Percentiles rank a stretch among this genome's conserved stretches.
These are phyloP conservation scores for Parauchenoglanis ngamensis DNA, from an alignment of 2,797 vertebrate species.

Conservation along the genomic window DNA sequence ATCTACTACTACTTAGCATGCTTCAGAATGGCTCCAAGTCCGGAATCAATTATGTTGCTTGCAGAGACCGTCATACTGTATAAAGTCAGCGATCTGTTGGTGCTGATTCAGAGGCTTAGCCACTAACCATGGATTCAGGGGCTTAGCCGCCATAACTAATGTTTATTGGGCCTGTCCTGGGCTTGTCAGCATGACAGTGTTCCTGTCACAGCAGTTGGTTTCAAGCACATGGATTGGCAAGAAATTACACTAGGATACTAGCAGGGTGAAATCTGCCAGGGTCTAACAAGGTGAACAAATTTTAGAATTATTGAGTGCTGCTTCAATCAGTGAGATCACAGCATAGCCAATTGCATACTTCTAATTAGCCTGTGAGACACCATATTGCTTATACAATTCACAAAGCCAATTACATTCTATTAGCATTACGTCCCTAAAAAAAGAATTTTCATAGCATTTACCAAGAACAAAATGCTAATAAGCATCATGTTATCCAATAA, in stretches of 20 bases:
- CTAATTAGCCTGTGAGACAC: background rate
- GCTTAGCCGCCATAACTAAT: conserved; percentile 21
- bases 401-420: background rate
- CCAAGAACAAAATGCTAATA: background rate
- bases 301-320: background rate
- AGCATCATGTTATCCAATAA: background rate
- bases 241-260: background rate
- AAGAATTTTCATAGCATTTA: background rate
- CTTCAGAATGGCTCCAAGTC: conserved; percentile 14
- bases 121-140: background rate
- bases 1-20: conserved; percentile 36
- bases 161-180: conserved; percentile 49
- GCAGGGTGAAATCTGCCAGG: background rate
- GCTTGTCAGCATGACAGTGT: conserved; percentile 46
- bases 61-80: conserved; percentile 33
- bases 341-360: background rate
- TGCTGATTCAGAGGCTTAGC: conserved; percentile 42
- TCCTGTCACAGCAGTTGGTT: conserved; percentile 43
- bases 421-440: background rate
- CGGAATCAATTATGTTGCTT: conserved; percentile 24
- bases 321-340: background rate
- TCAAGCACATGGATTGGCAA: conserved; percentile 37
- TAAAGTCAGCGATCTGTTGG: conserved; percentile 36
- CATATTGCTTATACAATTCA: background rate
- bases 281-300: background rate